Evolutionary conservation across 1,140 invertebrate genomes (phyloP), one percentile per base, ranked within the genome.

Genomic region (Cotesia typhae): DNA sequence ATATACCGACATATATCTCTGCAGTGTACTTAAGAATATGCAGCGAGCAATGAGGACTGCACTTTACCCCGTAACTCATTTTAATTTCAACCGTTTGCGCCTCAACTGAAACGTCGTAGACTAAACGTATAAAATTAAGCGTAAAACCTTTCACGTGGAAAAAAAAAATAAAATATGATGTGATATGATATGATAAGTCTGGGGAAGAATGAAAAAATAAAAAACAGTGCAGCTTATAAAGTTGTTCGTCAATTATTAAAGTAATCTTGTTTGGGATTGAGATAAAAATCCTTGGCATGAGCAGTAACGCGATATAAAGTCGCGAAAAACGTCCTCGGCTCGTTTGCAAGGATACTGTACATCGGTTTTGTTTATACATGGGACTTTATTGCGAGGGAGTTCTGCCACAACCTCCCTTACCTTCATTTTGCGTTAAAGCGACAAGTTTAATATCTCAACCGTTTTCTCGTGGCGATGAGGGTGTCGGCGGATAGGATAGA

Each of bases 371-470:
- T 28, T 14, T 37, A 36, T 52, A 38, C 41, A 41, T 10, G 59
- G 7, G 36, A 67, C 41, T 64, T 71, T 75, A 71, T 75, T 59
- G 64, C 65, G 47, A 64, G 37, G 55, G 70, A 61, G 38, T n/a
- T 47, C 14, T n/a, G 14, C 12, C 17, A 36, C 1, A 68, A 53
- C 67, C 59, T 57, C 64, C 41, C 28, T 28, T 75, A 75, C 79
- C 79, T 82, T 82, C 81, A 83, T 83, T 83, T 81, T 81, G 66
- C 77, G 79, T 81, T 82, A 82, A 82, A 84, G 75, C 80, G 81
- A 83, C 81, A 84, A 84, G 80, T 84, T 84, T 84, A 84, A 84
- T 84, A 82, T 84, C 79, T 74, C 41, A 37, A 70, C 41, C 36
- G 35, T 65, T 61, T n/a, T 67, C 41, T 47, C 41, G 41, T 47